phyloP scores from a whole-genome alignment of 2,888 invertebrate species.

The Synanthedon tipuliformis region DNA sequence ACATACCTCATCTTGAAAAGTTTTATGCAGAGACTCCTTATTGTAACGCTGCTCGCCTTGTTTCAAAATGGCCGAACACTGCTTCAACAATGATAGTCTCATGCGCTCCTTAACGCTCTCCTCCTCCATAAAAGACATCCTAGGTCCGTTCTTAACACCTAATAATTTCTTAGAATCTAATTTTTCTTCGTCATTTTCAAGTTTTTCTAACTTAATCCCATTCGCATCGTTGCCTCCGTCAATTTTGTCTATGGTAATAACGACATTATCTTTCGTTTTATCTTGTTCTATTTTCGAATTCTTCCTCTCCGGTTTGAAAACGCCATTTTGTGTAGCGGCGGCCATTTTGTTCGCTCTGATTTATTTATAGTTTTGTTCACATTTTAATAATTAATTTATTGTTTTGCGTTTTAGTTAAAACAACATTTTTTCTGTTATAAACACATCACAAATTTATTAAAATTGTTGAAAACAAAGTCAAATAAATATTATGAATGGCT shows the following conservation, averaged over 20 bases:
- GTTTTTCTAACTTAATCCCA: slow-evolving; percentile 2
- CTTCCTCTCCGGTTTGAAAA: slow-evolving; percentile 2
- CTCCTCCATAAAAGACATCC: slow-evolving; percentile 77
- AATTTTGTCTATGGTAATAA: slow-evolving; percentile 7
- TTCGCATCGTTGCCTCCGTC: slow-evolving; percentile 3
- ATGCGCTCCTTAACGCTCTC: slow-evolving; percentile 75
- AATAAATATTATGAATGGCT: too few species aligned
- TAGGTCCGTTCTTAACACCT: slow-evolving; percentile 32
- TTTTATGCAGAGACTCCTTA: slow-evolving; percentile 73
- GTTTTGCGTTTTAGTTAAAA: too few species aligned
- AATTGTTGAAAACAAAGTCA: too few species aligned
- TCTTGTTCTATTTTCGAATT: not conserved
- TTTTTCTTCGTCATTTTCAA: slow-evolving; percentile 1
- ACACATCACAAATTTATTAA: too few species aligned
- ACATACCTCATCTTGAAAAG: slow-evolving; percentile 78
- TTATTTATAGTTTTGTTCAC: too few species aligned
- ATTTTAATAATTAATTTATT: too few species aligned
- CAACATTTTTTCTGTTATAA: too few species aligned
- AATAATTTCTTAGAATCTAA: slow-evolving; percentile 19
- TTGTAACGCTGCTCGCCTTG: slow-evolving; percentile 72
- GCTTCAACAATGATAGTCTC: slow-evolving; percentile 71
- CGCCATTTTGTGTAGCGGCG: slow-evolving; percentile 3
- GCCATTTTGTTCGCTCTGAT: not conserved
- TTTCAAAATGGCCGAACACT: slow-evolving; percentile 74
- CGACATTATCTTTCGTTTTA: slow-evolving; percentile 1